A percentile compares a stretch with the other conserved stretches of the same genome.
These are phyloP conservation scores for Drosophila takahashii DNA, from an alignment of 1,140 invertebrate genomes.

Conservation along the genomic window DNA sequence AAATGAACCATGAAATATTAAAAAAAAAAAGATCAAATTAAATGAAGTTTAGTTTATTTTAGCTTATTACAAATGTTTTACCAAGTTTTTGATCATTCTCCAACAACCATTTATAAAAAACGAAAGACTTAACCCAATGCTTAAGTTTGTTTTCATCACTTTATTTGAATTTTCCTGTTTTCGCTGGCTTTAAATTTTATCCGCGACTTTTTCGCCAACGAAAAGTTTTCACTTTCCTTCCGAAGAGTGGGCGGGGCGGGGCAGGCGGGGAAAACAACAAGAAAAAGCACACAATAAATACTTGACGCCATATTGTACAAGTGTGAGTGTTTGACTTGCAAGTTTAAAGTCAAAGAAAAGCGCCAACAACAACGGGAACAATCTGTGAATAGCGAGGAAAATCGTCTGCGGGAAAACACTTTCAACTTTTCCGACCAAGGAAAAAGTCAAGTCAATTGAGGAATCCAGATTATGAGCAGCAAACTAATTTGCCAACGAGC, in stretches of 20 bases:
- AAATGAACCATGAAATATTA: too few relatives aligned
- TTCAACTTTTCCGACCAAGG: slow-evolving; percentile 57
- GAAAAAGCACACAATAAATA: slow-evolving; percentile 69
- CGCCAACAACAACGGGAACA: slow-evolving; percentile 54
- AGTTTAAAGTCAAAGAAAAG: slow-evolving; percentile 76
- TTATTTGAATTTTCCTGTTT: slow-evolving; percentile 16
- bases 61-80: not conserved
- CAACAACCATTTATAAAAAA: not conserved
- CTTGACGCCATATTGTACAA: slow-evolving; percentile 67
- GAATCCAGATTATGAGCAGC: slow-evolving; percentile 39
- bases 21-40: not conserved
- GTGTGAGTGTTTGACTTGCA: slow-evolving; percentile 48
- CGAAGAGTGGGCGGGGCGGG: not conserved
- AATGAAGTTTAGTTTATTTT: too few relatives aligned
- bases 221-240: slow-evolving; percentile 80
- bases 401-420: slow-evolving; percentile 65
- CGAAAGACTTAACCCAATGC: not conserved
- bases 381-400: slow-evolving; percentile 33
- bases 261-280: slow-evolving; percentile 31
- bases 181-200: slow-evolving; percentile 69
- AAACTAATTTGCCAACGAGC: slow-evolving; percentile 18
- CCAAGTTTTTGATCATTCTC: not conserved
- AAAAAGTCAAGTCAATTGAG: slow-evolving; percentile 42
- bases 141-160: slow-evolving; percentile 3
- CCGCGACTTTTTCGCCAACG: slow-evolving; percentile 59